Base-by-base conservation (phyloP, 37 sponge, comb jelly and placozoan genomes). In the Dysidea cf. avara region DNA sequence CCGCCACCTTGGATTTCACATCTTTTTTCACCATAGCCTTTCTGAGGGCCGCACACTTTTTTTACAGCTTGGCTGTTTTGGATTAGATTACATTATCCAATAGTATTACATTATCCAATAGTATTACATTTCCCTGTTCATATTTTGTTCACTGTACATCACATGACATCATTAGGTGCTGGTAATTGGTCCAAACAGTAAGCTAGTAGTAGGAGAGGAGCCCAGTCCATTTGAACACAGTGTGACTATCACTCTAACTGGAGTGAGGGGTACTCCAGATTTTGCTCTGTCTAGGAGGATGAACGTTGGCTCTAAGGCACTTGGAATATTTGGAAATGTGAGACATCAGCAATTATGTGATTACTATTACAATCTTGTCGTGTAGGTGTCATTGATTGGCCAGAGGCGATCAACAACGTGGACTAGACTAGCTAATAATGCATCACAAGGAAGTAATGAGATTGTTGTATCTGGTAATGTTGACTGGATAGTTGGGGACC, bases 251-350 rank as follows among this genome's bases (percentile, higher is more conserved):
- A 92, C 83, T 2, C 76, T 92, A 24, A 84, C 73, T 56, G 93
- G 93, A 14, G 53, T 51, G 21, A 68, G 85, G 33, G 35, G 51
- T 22, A 71, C 74, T 39, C 51, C 25, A 16, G 71, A 64, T 18
- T n/a, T 86, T 4, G 56, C 48, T 22, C 74, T 88, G 7, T 28
- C 75, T 16, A 50, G 75, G 22, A 54, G 32, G 18, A 64, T 92
- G 40, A 80, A 68, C 21, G 62, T 92, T n/a, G 93, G 93, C 26
- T 84, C 89, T 25, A 92, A 92, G 39, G 89, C 89, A 4, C 57
- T 92, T 63, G 93, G 89, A 58, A 68, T 88, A 25, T 92, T 92
- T 68, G 85, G 93, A 66, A 86, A 92, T 88, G 89, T 84, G 52
- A 76, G 88, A 37, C 18, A 7, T 33, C 26, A 4, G 14, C 4